These are phyloP conservation scores for Drosophila greeni DNA, from an alignment of 2,888 invertebrate species.

Conservation along the genomic window DNA sequence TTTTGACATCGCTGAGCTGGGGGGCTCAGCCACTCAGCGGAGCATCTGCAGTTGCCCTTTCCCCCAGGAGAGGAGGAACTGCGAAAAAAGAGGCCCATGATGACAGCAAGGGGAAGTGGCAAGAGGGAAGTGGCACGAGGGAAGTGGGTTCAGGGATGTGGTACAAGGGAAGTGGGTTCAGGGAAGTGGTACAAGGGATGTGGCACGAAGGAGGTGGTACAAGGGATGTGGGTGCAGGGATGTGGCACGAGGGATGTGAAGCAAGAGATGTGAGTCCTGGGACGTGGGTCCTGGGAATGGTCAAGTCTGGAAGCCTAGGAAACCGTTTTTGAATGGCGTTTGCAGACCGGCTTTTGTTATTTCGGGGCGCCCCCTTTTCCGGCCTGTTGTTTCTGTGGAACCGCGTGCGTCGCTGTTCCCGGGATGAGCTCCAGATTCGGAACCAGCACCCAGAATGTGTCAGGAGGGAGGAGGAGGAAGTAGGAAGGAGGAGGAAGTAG, in stretches of 20 bases:
- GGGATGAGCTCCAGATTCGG: conserved; percentile 8
- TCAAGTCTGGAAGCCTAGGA: conserved; percentile 32
- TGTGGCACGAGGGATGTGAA: neutral
- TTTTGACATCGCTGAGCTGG: conserved; percentile 61
- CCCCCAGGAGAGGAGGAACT: conserved; percentile 20
- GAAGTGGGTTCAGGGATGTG: neutral
- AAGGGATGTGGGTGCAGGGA: neutral
- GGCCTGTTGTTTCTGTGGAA: conserved; percentile 5
- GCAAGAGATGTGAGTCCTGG: no score
- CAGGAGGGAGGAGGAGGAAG: neutral
- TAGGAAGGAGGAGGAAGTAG: neutral
- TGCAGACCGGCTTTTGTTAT: conserved; percentile 26
- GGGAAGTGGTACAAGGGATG: no score
- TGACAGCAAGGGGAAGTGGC: no score
- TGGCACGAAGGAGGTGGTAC: neutral
- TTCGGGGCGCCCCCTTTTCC: conserved; percentile 7
- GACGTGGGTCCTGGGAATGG: conserved; percentile 18
- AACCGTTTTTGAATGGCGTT: conserved; percentile 34
- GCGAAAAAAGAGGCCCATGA: conserved; percentile 15
- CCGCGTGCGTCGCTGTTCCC: neutral
- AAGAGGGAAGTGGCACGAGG: neutral
- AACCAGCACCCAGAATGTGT: conserved; percentile 8
- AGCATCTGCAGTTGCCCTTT: neutral
- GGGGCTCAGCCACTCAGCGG: conserved; percentile 42
- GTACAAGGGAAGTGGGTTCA: neutral